Evolutionary conservation across 2,113 vertebrate genomes (phyloP), one percentile per base, ranked within the genome.

Genomic region (Coturnix japonica): DNA sequence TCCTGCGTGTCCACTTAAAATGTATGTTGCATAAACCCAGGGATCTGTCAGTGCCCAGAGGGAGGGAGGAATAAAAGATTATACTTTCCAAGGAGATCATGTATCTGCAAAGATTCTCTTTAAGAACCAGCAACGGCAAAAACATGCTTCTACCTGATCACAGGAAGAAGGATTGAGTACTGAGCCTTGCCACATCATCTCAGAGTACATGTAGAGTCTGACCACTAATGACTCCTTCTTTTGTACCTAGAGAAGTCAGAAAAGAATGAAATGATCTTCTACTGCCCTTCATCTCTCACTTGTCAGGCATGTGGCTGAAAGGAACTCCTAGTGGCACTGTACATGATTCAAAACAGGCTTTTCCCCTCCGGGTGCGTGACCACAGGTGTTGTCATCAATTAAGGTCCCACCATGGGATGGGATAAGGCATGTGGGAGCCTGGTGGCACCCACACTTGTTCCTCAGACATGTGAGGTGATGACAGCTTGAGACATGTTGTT

Each of bases 341-440:
- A 66, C 15, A 12, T 1, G 1, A 76, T 35, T 80, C 0, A 2
- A 65, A 23, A 1, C 71, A 72, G 41, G 30, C 26, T 76, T 21
- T 44, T 77, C 39, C 61, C 20, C 33, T 39, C 60, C 8, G 59
- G 22, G 39, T 5, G n/a, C 23, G 5, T 9, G 8, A 56, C 31
- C 14, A 33, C 16, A 4, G 2, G 0, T 7, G 10, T 18, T 87
- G 80, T 14, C 0, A 0, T 16, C 8, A 5, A 14, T 31, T 0
- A 0, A 12, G 13, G 16, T 54, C 10, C n/a, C 41, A 23, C 22
- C 2, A 0, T 7, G 28, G 14, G 46, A 46, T 53, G 14, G 28
- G 60, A 35, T 41, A 26, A 35, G 61, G 33, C 31, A 11, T 2
- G 0, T 9, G 39, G n/a, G 9, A 87, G 7, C 22, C 43, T 56